Percentiles rank a stretch among this genome's conserved stretches.
Conservation (phyloP, 2,888 invertebrate species). For the Crematogaster levior region DNA sequence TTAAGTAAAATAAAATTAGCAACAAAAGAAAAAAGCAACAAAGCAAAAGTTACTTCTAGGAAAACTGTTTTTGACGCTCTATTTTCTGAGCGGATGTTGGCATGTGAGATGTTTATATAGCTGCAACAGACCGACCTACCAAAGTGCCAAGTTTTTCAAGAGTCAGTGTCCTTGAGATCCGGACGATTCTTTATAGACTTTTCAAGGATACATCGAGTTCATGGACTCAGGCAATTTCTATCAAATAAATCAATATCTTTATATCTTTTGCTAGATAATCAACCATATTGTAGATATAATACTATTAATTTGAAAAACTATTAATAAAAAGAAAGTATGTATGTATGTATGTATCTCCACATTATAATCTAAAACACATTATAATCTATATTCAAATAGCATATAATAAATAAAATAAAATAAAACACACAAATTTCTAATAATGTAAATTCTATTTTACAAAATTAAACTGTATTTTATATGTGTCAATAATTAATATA, state of each 20-base stretch:
- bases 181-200: conserved; percentile 50
- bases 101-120: conserved; percentile 58
- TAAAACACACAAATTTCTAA: too few species aligned
- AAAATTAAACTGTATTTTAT: neutral
- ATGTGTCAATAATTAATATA: neutral
- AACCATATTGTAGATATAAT: neutral
- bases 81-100: conserved; percentile 53
- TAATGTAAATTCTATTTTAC: neutral
- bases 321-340: neutral
- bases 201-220: conserved; percentile 56
- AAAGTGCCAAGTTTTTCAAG: conserved; percentile 68
- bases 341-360: neutral
- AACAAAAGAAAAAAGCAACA: conserved; percentile 12
- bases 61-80: conserved; percentile 60
- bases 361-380: too few species aligned
- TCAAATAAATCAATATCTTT: conserved; percentile 55
- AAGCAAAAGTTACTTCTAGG: conserved; percentile 46
- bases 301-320: neutral
- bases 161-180: conserved; percentile 66
- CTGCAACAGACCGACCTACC: conserved; percentile 48
- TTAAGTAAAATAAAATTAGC: neutral
- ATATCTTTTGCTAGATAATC: neutral
- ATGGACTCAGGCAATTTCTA: conserved; percentile 55
- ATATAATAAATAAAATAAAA: too few species aligned
- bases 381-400: too few species aligned